Evolutionary conservation across 2,888 invertebrate species (phyloP), one percentile per base, ranked within the genome.

Genomic region (Caenorhabditis wallacei): DNA sequence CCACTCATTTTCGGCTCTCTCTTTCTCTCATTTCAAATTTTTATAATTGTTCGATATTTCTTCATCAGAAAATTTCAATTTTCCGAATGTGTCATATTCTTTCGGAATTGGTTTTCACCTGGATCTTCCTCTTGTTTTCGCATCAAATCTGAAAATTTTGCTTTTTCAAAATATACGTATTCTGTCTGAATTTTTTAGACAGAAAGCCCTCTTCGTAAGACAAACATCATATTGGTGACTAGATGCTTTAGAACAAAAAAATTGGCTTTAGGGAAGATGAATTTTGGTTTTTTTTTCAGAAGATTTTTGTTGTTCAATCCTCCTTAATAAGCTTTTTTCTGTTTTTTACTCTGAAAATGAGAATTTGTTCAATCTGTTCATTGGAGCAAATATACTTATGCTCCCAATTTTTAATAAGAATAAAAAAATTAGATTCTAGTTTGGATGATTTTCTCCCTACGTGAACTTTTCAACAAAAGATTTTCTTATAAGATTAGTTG

Each of bases 381-480:
- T n/a, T n/a, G n/a, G n/a, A n/a, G n/a, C n/a, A n/a, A n/a, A n/a
- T n/a, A n/a, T n/a, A n/a, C n/a, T n/a, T n/a, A n/a, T n/a, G n/a
- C n/a, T n/a, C n/a, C n/a, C n/a, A n/a, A n/a, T n/a, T n/a, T n/a
- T n/a, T n/a, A n/a, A n/a, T n/a, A n/a, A n/a, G n/a, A n/a, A n/a
- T n/a, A n/a, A n/a, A n/a, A n/a, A n/a, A n/a, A n/a, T n/a, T n/a
- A n/a, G n/a, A n/a, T n/a, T n/a, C n/a, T n/a, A n/a, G n/a, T n/a
- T n/a, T n/a, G n/a, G n/a, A n/a, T n/a, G n/a, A n/a, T n/a, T n/a
- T n/a, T 30, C 3, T 30, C 30, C 8, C 30, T 30, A 30, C 30
- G 48, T 61, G 37, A 59, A 37, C 35, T 71, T 61, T 71, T 1
- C 37, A 10, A 76, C 76, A 76, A 76, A 59, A 68, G 53, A 43